Evolutionary conservation across 2,888 invertebrate genomes (phyloP), one percentile per base, ranked within the genome.

Genomic region (Latheticus oryzae): DNA sequence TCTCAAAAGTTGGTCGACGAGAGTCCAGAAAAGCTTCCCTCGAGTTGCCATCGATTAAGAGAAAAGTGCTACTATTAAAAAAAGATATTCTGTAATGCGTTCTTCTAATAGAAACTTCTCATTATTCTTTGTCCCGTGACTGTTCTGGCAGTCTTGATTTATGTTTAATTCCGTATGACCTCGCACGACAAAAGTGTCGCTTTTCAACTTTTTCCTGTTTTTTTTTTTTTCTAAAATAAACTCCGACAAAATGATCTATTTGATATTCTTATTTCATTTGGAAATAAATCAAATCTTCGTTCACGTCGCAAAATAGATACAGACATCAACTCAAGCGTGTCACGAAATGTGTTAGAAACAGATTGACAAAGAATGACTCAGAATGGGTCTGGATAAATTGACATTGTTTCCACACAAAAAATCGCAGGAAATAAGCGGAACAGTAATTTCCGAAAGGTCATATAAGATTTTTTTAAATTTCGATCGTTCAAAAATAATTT

Each of bases 1-100:
- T 26, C 23, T 5, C n/a, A 19, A 28, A 28, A 28, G 28, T 28
- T 28, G 1, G 26, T 9, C 19, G 9, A 19, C 15, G 17, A 12
- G 35, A 28, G 17, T 37, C 17, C 35, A 37, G 35, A 8, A 17
- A 15, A 17, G 11, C 19, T 37, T 11, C 23, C 37, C 9, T n/a
- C 24, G 12, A 12, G 38, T 38, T 23, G 24, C 12, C 40, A 40
- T 40, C 40, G 40, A 40, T 40, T 40, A 40, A 13, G 35, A 8
- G 5, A 5, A 5, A 37, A 37, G 35, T 37, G 35, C 5, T 8
- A 12, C 1, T 24, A 24, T 8, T 23, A 5, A 37, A 24, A 40
- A 40, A 21, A 16, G 9, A 23, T 12, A 11, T 12, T 21, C 37
- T 21, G 1, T 3, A 35, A 11, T 5, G 5, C 12, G 8, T 37